Conservation (phyloP, 2,888 invertebrate genomes). For the Molorchus minor region DNA sequence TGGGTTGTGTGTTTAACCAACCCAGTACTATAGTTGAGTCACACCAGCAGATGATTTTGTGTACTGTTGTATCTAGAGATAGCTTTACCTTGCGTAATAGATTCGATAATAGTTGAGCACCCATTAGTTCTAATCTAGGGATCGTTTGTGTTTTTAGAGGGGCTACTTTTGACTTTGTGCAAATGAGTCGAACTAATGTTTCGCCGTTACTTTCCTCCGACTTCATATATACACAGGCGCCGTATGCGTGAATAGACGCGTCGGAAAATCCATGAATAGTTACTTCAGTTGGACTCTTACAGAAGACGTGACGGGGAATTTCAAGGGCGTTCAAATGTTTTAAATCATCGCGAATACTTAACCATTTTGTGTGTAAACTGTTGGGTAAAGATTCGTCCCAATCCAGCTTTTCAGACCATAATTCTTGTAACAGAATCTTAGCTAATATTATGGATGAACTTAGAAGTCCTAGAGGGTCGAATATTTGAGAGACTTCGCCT, state of each 20-base stretch:
- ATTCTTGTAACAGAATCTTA: background rate
- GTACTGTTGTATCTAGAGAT: background rate
- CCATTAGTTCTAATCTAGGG: conserved; percentile 38
- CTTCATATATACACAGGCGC: conserved; percentile 21
- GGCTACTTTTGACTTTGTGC: conserved; percentile 33
- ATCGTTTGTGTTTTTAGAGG: conserved; percentile 38
- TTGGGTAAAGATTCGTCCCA: background rate
- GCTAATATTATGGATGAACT: background rate
- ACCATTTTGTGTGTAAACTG: background rate
- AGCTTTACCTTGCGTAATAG: background rate
- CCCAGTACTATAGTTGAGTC: background rate
- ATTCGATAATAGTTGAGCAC: conserved; percentile 30
- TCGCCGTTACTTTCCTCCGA: conserved; percentile 2
- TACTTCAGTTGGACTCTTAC: conserved; percentile 2
- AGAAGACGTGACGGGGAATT: conserved; percentile 23
- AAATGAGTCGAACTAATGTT: conserved; percentile 2
- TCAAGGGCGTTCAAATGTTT: background rate
- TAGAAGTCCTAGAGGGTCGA: conserved; percentile 12
- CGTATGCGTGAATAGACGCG: conserved; percentile 28
- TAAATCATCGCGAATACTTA: background rate
- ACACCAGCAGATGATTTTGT: background rate
- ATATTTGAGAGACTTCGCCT: conserved; percentile 22
- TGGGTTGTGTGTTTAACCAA: background rate
- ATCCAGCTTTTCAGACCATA: background rate
- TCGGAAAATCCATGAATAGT: conserved; percentile 31